Evolutionary conservation across 2,113 vertebrate species (phyloP).

Genomic region (Sterna hirundo): DNA sequence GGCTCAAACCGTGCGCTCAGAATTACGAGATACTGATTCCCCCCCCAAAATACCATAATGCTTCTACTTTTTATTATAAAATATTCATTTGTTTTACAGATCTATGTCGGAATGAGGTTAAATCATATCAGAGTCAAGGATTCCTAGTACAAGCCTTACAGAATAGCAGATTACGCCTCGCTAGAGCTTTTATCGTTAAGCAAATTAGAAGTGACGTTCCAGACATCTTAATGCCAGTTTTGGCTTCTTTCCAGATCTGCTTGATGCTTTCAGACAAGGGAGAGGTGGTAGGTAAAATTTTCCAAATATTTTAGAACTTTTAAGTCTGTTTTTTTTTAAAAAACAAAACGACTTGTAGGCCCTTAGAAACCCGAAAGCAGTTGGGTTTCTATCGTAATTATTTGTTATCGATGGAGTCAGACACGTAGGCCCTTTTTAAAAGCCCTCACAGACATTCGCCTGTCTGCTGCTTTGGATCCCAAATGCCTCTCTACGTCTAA

Average conservation of each 20-base stretch:
- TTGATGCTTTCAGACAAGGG: neutral
- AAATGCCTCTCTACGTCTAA: neutral
- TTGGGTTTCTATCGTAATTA: neutral
- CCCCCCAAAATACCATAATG: neutral
- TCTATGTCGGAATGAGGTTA: conserved; percentile 13
- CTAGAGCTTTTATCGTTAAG: neutral
- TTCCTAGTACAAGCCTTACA: neutral
- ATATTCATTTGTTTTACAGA: conserved; percentile 10
- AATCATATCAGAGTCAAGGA: neutral
- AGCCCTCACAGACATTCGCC: neutral
- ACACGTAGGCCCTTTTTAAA: neutral
- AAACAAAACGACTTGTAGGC: neutral
- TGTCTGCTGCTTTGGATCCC: neutral
- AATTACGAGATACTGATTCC: neutral
- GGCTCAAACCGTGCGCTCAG: neutral
- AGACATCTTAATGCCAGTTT: neutral
- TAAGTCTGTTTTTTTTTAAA: neutral
- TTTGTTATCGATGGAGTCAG: neutral
- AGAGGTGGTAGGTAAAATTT: neutral
- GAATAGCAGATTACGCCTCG: neutral
- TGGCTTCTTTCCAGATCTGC: neutral
- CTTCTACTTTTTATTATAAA: neutral
- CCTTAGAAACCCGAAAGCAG: neutral
- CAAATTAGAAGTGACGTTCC: neutral
- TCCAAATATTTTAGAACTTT: neutral